phyloP scores from a whole-genome alignment of 2,113 vertebrate genomes.

The Tretioscincus oriximinensis region DNA sequence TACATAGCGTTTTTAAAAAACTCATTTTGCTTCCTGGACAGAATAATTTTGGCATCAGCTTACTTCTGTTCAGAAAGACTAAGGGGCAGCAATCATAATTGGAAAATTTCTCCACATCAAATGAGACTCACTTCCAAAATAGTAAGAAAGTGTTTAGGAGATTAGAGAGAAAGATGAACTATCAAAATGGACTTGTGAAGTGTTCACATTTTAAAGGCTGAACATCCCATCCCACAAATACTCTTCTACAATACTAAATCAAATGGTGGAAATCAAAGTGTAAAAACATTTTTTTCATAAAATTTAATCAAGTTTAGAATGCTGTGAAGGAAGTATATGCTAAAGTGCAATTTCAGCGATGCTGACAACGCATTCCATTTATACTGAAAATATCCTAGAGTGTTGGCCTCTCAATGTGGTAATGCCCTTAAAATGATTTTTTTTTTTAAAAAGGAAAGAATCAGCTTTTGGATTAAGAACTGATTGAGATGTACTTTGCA shows the following conservation, averaged over 20 bases:
- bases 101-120: constrained; percentile 12
- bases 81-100: constrained; percentile 1
- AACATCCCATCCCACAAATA: constrained; percentile 56
- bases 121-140: not conserved
- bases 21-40: not conserved
- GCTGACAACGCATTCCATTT: constrained; percentile 60
- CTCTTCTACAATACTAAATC: constrained; percentile 45
- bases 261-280: constrained; percentile 49
- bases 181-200: constrained; percentile 61
- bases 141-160: not conserved
- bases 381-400: constrained; percentile 64
- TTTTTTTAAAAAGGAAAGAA: constrained; percentile 60
- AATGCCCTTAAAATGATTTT: constrained; percentile 80
- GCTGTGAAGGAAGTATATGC: constrained; percentile 47
- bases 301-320: constrained; percentile 48
- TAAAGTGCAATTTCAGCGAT: constrained; percentile 59
- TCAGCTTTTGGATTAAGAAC: constrained; percentile 70
- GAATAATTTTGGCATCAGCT: constrained; percentile 12
- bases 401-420: constrained; percentile 74
- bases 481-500: constrained; percentile 74
- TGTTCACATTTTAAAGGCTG: constrained; percentile 58
- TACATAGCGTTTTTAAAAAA: not conserved
- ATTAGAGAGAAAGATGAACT: constrained; percentile 59
- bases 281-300: constrained; percentile 41
- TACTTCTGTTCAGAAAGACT: constrained; percentile 22